A percentile compares a stretch with the other conserved stretches of the same genome.
Evolutionary conservation across 2,888 invertebrate species (phyloP).

Genomic region (Phyllotreta striolata): DNA sequence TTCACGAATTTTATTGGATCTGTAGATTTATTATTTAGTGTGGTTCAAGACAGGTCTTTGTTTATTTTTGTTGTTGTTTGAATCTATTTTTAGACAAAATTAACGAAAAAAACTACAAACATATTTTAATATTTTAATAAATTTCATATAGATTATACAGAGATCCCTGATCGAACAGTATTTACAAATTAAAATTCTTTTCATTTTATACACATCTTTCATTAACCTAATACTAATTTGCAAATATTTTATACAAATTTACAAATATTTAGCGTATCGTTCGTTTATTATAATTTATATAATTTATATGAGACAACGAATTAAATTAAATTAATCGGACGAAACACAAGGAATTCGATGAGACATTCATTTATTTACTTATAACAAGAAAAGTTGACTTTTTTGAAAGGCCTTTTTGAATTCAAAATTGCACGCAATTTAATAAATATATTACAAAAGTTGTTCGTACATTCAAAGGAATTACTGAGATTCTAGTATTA

Average conservation of each 20-base stretch:
- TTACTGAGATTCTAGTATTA: no score
- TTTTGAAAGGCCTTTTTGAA: background rate
- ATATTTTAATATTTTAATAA: conserved; percentile 46
- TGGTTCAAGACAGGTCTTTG: no score
- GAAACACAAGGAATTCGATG: background rate
- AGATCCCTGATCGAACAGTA: conserved; percentile 57
- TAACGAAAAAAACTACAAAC: background rate
- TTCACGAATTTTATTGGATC: no score
- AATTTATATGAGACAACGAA: background rate
- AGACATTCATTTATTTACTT: background rate
- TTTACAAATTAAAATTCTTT: conserved; percentile 44
- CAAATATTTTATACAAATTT: conserved; percentile 41
- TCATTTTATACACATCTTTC: conserved; percentile 22
- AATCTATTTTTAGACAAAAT: no score
- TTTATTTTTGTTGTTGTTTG: no score
- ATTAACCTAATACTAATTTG: conserved; percentile 9
- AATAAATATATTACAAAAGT: conserved; percentile 2
- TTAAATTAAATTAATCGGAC: background rate
- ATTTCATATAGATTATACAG: conserved; percentile 54
- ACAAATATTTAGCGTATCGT: conserved; percentile 25
- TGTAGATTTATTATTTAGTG: no score
- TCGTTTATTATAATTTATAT: conserved; percentile 25
- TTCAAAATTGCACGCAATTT: conserved; percentile 4
- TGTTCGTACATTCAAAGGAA: no score
- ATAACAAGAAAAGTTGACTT: background rate